Base-by-base conservation (phyloP, 2,888 invertebrate species). In the Sphaerolaimus hirsutus region DNA sequence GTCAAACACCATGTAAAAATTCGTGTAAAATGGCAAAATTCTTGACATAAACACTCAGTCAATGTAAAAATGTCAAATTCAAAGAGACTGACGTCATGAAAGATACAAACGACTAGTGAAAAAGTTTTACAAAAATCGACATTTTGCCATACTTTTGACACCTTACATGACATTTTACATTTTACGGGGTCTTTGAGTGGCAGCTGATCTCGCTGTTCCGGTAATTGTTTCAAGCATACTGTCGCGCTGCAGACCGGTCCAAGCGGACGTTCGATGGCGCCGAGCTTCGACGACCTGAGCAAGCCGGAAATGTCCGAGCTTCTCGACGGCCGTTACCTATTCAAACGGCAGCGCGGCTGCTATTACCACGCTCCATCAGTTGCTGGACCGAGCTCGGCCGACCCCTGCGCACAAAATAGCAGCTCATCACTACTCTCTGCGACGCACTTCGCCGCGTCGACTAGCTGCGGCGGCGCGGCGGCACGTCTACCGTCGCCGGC, bases 271-370 rank as follows among this genome's bases (percentile, higher is more conserved):
- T 37, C 48, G 36, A 23, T 24, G 38, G 24, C 46, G 44, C 24
- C 43, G 43, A 19, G 25, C 43, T 25, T 27, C 46, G 21, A 37
- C 46, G 24, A 29, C 41, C 7, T 41, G 7, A 45, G 48, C 7
- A 25, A 44, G n/a, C 41, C 49, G 2, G 43, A 47, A 1, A 44
- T 29, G n/a, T n/a, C n/a, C n/a, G n/a, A n/a, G n/a, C n/a, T n/a
- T 19, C 44, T 46, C 37, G 54, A 55, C 48, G 57, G 57, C 12
- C 51, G 49, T 7, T 57, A 49, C 48, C 43, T 53, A 2, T 56
- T 57, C 52, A 54, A 53, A 37, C 49, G 56, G 10, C 41, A 54
- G 26, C 44, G 53, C 12, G 55, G 54, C 37, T 55, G 56, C 45
- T 40, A 43, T 23, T 57, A 57, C 45, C 49, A 53, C 21, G 52